Evolutionary conservation across 1,140 invertebrate species (phyloP).

Genomic region (Harpegnathos saltator): DNA sequence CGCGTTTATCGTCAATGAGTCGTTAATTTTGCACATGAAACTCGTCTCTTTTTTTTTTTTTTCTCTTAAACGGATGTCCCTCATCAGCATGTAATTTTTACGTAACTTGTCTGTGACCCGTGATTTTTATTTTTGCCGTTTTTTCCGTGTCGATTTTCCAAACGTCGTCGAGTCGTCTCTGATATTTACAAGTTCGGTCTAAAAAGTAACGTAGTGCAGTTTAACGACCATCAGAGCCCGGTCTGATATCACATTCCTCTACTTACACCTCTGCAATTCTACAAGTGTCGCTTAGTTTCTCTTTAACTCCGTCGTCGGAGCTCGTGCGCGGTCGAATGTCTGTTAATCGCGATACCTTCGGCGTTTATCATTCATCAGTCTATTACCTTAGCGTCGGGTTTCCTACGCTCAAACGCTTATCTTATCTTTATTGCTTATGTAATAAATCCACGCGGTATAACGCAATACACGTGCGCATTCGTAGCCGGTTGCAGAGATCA

Average conservation of each 20-base stretch:
- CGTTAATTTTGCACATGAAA: background rate
- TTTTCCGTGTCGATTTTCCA: too few relatives aligned
- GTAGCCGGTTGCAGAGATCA: conserved; percentile 22
- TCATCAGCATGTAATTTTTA: background rate
- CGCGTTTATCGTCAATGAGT: background rate
- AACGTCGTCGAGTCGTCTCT: background rate
- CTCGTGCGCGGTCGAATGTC: background rate
- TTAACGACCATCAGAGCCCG: too few relatives aligned
- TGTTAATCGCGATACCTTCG: background rate
- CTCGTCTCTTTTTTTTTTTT: background rate
- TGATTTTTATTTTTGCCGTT: background rate
- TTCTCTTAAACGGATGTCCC: background rate
- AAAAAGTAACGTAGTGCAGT: too few relatives aligned
- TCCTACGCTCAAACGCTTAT: background rate
- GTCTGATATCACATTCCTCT: too few relatives aligned
- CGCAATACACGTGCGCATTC: background rate
- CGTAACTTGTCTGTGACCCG: background rate
- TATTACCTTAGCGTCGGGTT: background rate
- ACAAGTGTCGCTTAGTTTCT: too few relatives aligned
- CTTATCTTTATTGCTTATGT: conserved; percentile 2
- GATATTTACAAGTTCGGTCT: too few relatives aligned
- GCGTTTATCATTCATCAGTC: background rate
- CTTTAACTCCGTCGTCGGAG: too few relatives aligned
- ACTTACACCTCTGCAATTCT: too few relatives aligned
- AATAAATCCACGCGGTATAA: background rate